Evolutionary conservation across 2,113 vertebrate species (phyloP), one percentile per base, ranked within the genome.

Genomic region (Camelus dromedarius): DNA sequence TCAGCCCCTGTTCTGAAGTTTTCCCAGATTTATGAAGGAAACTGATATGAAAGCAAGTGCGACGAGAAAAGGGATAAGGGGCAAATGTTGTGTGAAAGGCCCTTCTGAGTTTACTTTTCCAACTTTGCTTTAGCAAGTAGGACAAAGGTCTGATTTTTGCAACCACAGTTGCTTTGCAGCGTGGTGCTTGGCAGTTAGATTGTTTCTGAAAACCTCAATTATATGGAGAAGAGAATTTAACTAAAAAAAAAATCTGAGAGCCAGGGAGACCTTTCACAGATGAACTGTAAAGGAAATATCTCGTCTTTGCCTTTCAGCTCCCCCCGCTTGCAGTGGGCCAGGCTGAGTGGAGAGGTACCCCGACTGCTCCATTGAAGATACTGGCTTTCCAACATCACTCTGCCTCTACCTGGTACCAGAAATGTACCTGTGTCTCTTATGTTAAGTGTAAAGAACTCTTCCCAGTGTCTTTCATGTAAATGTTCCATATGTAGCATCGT

Each of bases 261-360:
- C 20, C 56, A 73, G 56, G 12, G 67, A 79, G 11, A 46, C 42
- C 75, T 35, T 80, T 15, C 48, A 76, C 8, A 72, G 54, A 8
- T 60, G 46, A 60, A 24, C 8, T 60, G 11, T 73, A 58, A 77
- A 66, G 19, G 10, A 0, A 67, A 8, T 18, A 10, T 66, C 14
- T 72, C 35, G 18, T 35, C 12, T 30, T 66, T 70, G 67, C 22
- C 58, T 86, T 26, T 10, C 22, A 84, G 64, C 6, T 35, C 13
- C 19, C 1, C 15, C 73, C 24, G 20, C 3, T 0, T 48, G 2
- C 18, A 20, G 15, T 64, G 50, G 24, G 2, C 3, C 4, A 56
- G 2, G 2, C 5, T 50, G 5, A 24, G 15, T 12, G 8, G 6
- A 32, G 48, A 58, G 11, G 6, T 11, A 32, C 38, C 19, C 14